A percentile compares a stretch with the other conserved stretches of the same genome.
Evolutionary conservation across 2,888 invertebrate genomes (phyloP).

Genomic region (Linnaemya vulpina): DNA sequence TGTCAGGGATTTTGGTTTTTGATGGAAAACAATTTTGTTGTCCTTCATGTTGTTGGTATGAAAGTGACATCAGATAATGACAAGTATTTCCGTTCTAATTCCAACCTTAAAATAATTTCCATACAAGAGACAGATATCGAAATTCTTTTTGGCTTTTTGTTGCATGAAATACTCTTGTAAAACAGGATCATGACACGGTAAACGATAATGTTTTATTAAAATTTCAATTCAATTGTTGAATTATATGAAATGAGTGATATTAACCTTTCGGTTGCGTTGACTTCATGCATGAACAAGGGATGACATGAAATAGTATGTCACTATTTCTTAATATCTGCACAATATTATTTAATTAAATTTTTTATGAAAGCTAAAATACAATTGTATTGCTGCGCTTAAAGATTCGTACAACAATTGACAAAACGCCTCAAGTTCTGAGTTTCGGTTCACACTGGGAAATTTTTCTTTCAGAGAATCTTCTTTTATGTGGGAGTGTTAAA

Average conservation of each 20-base stretch:
- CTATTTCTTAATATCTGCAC: not conserved
- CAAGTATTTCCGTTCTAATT: constrained; percentile 45
- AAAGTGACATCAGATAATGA: constrained; percentile 55
- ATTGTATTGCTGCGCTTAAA: no score
- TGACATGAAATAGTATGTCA: not conserved
- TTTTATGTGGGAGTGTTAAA: no score
- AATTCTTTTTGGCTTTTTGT: not conserved
- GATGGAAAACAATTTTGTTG: constrained; percentile 47
- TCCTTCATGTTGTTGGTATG: constrained; percentile 31
- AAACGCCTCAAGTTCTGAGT: no score
- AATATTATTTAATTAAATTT: no score
- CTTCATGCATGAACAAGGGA: not conserved
- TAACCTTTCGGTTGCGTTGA: not conserved
- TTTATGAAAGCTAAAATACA: no score
- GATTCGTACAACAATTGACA: no score
- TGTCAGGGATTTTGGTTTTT: constrained; percentile 66
- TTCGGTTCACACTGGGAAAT: no score
- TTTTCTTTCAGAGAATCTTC: no score
- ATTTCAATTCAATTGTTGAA: not conserved
- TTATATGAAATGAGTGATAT: not conserved
- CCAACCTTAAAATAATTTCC: constrained; percentile 44
- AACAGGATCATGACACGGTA: not conserved
- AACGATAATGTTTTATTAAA: not conserved
- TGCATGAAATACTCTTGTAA: not conserved
- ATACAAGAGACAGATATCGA: constrained; percentile 3